These are phyloP conservation scores for Salminus brasiliensis DNA, from an alignment of 2,113 vertebrate genomes.

Conservation along the genomic window DNA sequence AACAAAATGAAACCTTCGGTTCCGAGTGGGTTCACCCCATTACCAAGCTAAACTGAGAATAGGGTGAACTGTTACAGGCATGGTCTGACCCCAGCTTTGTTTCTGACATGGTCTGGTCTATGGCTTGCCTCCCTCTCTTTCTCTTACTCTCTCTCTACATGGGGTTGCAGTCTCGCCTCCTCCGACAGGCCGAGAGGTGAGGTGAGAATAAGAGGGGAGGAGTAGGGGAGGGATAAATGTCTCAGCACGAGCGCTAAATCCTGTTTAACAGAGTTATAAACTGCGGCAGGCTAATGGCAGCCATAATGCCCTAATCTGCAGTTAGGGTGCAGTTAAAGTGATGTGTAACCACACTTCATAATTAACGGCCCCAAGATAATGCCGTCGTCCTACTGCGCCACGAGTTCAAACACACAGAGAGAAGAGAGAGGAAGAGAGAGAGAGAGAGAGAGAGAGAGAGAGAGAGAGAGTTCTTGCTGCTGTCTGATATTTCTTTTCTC, in stretches of 20 bases:
- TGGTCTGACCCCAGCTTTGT: no score
- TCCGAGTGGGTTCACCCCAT: no score
- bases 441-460: not conserved
- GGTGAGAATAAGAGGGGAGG: constrained; percentile 49
- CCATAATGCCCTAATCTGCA: constrained; percentile 61
- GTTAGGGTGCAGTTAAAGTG: constrained; percentile 61
- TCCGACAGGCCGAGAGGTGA: not conserved
- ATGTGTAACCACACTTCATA: constrained; percentile 62
- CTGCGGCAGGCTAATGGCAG: constrained; percentile 52
- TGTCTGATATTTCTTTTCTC: constrained; percentile 1
- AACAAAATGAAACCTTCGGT: no score
- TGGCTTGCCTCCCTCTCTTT: not conserved
- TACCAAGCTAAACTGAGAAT: no score
- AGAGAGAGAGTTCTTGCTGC: not conserved
- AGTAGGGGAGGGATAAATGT: not conserved
- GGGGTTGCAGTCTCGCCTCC: not conserved
- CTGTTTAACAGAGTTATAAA: constrained; percentile 68
- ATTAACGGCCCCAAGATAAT: constrained; percentile 59
- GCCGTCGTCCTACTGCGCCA: constrained; percentile 8
- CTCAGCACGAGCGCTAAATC: constrained; percentile 55
- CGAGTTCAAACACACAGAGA: constrained; percentile 19
- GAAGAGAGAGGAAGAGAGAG: not conserved
- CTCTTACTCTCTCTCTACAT: not conserved
- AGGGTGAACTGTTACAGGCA: no score
- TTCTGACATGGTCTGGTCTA: not conserved